Evolutionary conservation across 2,797 vertebrate species (phyloP), one percentile per base, ranked within the genome.

Genomic region (Chromobotia macracanthus): DNA sequence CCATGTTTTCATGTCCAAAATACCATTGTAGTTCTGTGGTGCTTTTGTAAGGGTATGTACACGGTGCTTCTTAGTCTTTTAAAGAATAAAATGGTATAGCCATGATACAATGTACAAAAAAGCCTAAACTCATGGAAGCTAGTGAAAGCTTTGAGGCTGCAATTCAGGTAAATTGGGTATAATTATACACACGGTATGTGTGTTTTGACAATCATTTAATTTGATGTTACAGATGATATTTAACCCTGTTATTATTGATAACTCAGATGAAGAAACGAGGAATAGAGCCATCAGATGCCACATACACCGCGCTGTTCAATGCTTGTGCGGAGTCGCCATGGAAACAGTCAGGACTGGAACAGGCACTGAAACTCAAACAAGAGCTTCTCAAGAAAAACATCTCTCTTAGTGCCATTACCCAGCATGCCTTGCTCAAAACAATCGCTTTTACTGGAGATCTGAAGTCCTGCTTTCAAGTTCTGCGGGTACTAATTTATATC

Each of bases 271-370:
- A 99, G 82, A 99, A 99, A 80, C 90, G 95, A 82, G 94, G 89
- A 41, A 87, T 99, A 1, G 76, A 82, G 1, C 93, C 96, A 0
- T 89, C 90, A 0, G 95, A 94, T 0, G 94, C 96, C 15, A 97
- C 97, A 0, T 99, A 97, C 84, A 99, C 97, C 0, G 96, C 96
- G 0, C 90, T 99, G 81, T 99, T 99, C 90, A 99, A 99, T 0
- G 96, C 96, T 80, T 99, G 98, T 2, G 95, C 97, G 0, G 93
- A 97, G 86, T 94, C 96, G 0, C 95, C 94, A 0, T 95, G 92
- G 87, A 96, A 95, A 61, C 90, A 93, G 21, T 92, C 92, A 0
- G 97, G 95, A 0, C 92, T 98, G 48, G 93, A 96, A 81, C 93
- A 92, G 0, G 96, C 96, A 0, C 77, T 97, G 83, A 94, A 93